Evolutionary conservation across 1,140 invertebrate genomes (phyloP).

Genomic region (Nebria ingens): DNA sequence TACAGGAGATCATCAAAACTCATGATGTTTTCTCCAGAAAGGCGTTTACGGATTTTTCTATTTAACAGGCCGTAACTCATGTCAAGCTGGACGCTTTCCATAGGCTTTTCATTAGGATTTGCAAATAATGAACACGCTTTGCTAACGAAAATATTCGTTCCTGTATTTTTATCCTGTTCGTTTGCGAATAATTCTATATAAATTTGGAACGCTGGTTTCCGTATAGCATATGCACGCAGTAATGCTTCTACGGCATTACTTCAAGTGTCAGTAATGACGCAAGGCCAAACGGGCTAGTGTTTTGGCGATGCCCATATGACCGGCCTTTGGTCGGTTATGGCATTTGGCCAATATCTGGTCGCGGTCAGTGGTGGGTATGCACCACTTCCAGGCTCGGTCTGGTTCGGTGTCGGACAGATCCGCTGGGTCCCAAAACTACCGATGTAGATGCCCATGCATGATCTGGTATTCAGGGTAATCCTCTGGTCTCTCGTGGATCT

Average conservation of each 20-base stretch:
- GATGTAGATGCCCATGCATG: too few relatives aligned
- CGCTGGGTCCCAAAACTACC: too few relatives aligned
- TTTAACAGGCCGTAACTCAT: conserved; percentile 9
- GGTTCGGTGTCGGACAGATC: too few relatives aligned
- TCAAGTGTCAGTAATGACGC: too few relatives aligned
- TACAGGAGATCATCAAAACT: background rate
- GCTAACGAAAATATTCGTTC: conserved; percentile 1
- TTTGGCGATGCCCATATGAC: too few relatives aligned
- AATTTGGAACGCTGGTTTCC: conserved; percentile 4
- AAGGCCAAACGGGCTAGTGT: too few relatives aligned
- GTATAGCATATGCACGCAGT: background rate
- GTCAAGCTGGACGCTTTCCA: background rate
- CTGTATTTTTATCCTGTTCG: background rate
- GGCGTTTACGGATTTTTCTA: conserved; percentile 13
- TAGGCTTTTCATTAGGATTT: conserved; percentile 11
- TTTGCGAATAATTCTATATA: conserved; percentile 4
- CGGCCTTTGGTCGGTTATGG: too few relatives aligned
- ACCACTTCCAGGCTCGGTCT: too few relatives aligned
- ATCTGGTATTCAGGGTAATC: too few relatives aligned
- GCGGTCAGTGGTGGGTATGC: too few relatives aligned
- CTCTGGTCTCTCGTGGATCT: too few relatives aligned
- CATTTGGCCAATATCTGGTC: too few relatives aligned
- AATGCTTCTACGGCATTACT: background rate
- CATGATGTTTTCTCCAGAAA: background rate
- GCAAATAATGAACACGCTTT: background rate